Evolutionary conservation across 2,113 vertebrate species (phyloP).

Genomic region (Rattus norvegicus): DNA sequence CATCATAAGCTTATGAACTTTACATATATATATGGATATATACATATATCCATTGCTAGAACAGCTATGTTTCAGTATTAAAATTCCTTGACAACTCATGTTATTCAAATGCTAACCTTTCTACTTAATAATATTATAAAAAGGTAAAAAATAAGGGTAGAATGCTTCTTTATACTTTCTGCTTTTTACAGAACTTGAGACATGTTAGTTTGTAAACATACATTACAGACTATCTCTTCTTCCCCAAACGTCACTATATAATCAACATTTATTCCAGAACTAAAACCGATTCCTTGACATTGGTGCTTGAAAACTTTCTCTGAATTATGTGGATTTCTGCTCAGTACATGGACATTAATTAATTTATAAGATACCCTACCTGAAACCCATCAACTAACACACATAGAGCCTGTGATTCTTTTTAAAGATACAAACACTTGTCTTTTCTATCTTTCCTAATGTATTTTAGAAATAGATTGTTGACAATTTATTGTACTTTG

Average conservation of each 20-base stretch:
- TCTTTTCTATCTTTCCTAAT: conserved; percentile 69
- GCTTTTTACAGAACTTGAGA: neutral
- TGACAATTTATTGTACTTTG: conserved; percentile 65
- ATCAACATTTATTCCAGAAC: conserved; percentile 37
- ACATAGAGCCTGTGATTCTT: conserved; percentile 30
- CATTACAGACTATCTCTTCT: neutral
- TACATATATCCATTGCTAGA: too few species aligned
- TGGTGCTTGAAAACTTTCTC: neutral
- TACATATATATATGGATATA: too few species aligned
- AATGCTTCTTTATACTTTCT: neutral
- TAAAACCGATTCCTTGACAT: neutral
- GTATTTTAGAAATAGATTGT: conserved; percentile 68
- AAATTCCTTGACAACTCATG: neutral
- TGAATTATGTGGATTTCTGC: neutral
- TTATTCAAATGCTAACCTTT: neutral
- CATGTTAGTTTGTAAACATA: neutral
- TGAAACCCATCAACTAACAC: conserved; percentile 52
- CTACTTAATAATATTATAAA: conserved; percentile 5
- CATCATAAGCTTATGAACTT: too few species aligned
- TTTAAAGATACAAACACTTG: conserved; percentile 48
- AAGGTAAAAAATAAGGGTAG: neutral
- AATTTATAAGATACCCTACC: neutral
- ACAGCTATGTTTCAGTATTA: too few species aligned
- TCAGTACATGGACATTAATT: neutral
- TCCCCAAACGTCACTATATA: neutral